Base-by-base conservation (phyloP, 2,113 vertebrate genomes). In the Saiga tatarica region DNA sequence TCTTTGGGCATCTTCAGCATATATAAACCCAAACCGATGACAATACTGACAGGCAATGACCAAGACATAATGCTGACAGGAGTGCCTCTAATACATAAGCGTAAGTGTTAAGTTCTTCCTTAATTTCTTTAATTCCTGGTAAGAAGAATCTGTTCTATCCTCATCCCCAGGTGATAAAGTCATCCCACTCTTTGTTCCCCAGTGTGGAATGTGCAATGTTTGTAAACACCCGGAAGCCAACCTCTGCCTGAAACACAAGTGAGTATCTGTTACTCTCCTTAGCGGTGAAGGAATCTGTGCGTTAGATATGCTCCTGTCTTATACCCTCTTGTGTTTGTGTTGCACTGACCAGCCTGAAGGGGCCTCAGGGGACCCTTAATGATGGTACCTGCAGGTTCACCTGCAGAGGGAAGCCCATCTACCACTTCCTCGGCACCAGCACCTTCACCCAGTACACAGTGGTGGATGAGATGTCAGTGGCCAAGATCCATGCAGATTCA, bases 361-460 rank as follows among this genome's bases (percentile, higher is more conserved):
- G 2, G 0, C 5, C 1, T 12, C 33, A 0, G 2, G 98, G 98
- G 3, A 81, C 97, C 74, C 91, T 99, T 98, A 64, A 97, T 13
- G 88, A 96, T 3, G 60, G 93, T 19, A 99, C 98, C 7, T 98
- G 78, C 93, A 98, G 99, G 64, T 98, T 99, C 26, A 99, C 98
- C 83, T 99, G 99, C 89, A 99, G 88, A 83, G 99, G 99, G 2
- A 98, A 98, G 97, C 97, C 98, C 6, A 8, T 99, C 30, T 11
- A 99, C 81, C 99, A 99, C 95, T 99, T 99, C 81, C 45, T 99
- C 52, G 96, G 98, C 45, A 99, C 98, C 97, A 99, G 99, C 82
- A 99, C 99, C 79, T 99, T 99, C 97, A 99, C 99, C 0, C 97
- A 99, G 98, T 99, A 99, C 98, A 99, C 99, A 0, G 99, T 99